phyloP scores from a whole-genome alignment of 2,888 invertebrate species.

The Spilosoma lubricipeda region DNA sequence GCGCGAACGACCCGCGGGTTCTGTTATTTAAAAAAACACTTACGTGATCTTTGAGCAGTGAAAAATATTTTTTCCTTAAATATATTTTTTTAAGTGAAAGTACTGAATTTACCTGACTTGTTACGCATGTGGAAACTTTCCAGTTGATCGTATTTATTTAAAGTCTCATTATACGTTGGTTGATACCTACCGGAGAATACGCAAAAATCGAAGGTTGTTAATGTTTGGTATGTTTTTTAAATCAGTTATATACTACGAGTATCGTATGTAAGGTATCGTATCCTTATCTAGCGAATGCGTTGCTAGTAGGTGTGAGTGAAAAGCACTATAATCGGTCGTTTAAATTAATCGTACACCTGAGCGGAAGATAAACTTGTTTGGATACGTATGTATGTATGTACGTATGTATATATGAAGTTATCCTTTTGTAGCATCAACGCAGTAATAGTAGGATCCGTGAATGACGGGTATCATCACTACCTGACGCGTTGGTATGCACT shows the following conservation, averaged over 20 bases:
- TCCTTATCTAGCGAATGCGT: constrained; percentile 47
- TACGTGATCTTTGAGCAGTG: constrained; percentile 58
- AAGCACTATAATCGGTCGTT: constrained; percentile 25
- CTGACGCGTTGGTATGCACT: constrained; percentile 30
- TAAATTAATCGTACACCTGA: constrained; percentile 24
- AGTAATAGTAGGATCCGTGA: neutral
- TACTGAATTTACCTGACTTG: constrained; percentile 62
- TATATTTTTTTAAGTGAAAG: constrained; percentile 62
- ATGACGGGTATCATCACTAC: constrained; percentile 32
- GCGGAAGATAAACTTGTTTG: constrained; percentile 44
- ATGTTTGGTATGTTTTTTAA: constrained; percentile 31
- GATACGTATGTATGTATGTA: constrained; percentile 3
- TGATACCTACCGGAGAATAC: constrained; percentile 40
- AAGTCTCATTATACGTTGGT: constrained; percentile 33
- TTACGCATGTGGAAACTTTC: constrained; percentile 70
- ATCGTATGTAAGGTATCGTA: too few relatives aligned
- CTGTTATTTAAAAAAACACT: constrained; percentile 33
- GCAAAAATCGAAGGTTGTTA: constrained; percentile 43
- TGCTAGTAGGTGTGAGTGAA: constrained; percentile 37
- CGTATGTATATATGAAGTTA: neutral
- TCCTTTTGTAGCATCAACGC: constrained; percentile 8
- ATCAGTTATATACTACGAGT: constrained; percentile 25
- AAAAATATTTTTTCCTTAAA: constrained; percentile 48
- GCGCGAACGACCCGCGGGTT: constrained; percentile 35
- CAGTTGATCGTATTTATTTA: constrained; percentile 47